Conservation (phyloP, 2,888 invertebrate genomes). For the Hypomecis punctinalis region DNA sequence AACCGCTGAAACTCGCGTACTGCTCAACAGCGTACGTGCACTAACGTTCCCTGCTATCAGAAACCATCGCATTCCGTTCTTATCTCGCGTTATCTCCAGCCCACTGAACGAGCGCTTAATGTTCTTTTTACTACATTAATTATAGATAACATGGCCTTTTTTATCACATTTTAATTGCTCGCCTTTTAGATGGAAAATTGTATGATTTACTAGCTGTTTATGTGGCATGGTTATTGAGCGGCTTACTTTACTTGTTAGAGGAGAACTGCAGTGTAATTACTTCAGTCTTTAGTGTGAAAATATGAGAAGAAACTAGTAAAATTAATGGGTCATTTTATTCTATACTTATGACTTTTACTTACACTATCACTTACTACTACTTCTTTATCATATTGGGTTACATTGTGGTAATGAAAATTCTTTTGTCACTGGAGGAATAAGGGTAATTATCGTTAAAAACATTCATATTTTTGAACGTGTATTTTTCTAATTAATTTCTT, state of each 20-base stretch:
- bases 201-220: slow-evolving; percentile 38
- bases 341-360: too few species aligned
- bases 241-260: background rate
- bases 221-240: slow-evolving; percentile 21
- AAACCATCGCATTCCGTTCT: slow-evolving; percentile 35
- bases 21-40: background rate
- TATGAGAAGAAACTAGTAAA: too few species aligned
- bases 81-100: slow-evolving; percentile 46
- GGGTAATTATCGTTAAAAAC: too few species aligned
- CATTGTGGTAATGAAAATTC: too few species aligned
- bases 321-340: too few species aligned
- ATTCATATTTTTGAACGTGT: too few species aligned
- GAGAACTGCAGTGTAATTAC: background rate
- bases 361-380: too few species aligned
- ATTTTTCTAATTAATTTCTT: too few species aligned
- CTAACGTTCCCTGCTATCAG: slow-evolving; percentile 26
- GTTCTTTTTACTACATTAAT: slow-evolving; percentile 71
- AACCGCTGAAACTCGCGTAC: slow-evolving; percentile 12
- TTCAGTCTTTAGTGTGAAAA: too few species aligned
- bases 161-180: slow-evolving; percentile 66
- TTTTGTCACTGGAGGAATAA: too few species aligned
- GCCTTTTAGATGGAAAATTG: slow-evolving; percentile 40
- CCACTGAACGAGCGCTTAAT: slow-evolving; percentile 68
- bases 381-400: too few species aligned
- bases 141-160: slow-evolving; percentile 65